Percentiles rank a stretch among this genome's conserved stretches.
Evolutionary conservation across 2,113 vertebrate genomes (phyloP).

Genomic region (Nothocercus nigrocapillus): DNA sequence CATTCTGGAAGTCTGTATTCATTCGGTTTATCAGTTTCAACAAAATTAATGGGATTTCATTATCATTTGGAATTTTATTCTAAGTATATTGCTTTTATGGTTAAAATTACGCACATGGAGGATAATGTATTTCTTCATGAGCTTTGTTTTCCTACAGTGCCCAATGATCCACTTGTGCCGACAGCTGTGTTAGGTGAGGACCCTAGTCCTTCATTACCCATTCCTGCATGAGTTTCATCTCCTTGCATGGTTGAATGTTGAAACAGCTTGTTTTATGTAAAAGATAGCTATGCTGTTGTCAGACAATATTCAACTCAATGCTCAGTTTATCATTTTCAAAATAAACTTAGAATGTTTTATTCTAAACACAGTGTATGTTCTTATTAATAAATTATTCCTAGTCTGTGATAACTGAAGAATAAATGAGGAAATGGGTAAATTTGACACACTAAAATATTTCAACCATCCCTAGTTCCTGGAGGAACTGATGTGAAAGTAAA

Average conservation of each 20-base stretch:
- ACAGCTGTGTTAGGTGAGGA: conserved; percentile 99
- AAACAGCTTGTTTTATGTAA: conserved; percentile 61
- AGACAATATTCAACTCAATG: neutral
- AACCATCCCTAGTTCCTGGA: neutral
- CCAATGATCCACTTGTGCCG: conserved; percentile 98
- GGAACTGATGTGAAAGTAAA: neutral
- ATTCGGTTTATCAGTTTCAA: neutral
- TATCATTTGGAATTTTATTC: conserved; percentile 10
- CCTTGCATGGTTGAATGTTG: conserved; percentile 76
- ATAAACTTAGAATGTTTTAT: conserved; percentile 1
- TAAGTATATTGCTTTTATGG: conserved; percentile 41
- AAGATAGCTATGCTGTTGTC: conserved; percentile 11
- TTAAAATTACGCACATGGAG: conserved; percentile 57
- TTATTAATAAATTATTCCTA: neutral
- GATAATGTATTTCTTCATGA: conserved; percentile 79
- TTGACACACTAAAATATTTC: neutral
- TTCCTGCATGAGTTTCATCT: conserved; percentile 76
- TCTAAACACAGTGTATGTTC: neutral
- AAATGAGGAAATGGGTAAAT: neutral
- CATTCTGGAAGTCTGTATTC: conserved; percentile 9
- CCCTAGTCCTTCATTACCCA: conserved; percentile 72
- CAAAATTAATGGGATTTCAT: conserved; percentile 7
- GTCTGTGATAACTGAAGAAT: neutral
- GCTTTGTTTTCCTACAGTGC: conserved; percentile 94
- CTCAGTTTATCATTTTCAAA: conserved; percentile 15